Evolutionary conservation across 2,888 invertebrate species (phyloP), one percentile per base, ranked within the genome.

Genomic region (Amphipoea lucens): DNA sequence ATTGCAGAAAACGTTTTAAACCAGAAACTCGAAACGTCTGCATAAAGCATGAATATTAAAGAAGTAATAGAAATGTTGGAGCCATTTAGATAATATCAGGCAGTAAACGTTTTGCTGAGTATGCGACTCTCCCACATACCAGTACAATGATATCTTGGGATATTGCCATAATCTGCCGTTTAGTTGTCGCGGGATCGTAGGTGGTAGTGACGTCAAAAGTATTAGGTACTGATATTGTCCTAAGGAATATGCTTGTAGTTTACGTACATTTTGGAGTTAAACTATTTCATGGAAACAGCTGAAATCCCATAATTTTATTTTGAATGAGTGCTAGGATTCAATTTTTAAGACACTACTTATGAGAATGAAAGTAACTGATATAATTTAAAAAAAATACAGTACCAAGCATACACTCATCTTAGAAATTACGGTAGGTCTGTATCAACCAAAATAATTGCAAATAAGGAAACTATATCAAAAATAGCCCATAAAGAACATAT

Each of bases 21-120:
- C 51, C 62, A 66, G 66, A 73, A 76, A 60, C 76, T 79, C 76
- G 42, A 74, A 81, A 79, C 57, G 60, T 77, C 76, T 68, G 57
- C 63, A 71, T 87, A 81, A 67, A 79, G 66, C 76, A 76, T 86
- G 88, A 88, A 86, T 87, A 84, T 76, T 76, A 76, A 85, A 87
- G 85, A 85, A 73, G 76, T 81, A 81, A 87, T 87, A 85, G 81
- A 85, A 81, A 68, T 85, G 79, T 71, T 69, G 74, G 66, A 69
- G 66, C 76, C 68, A 66, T 83, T 83, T 78, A 79, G 88, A 87
- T 83, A 80, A 66, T 69, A 76, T 78, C 67, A 45, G 66, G 14
- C 57, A 60, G 68, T 87, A 74, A 84, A 83, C 77, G 74, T 62
- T 81, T 62, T 73, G 72, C 74, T 76, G 74, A 71, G 48, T 76